Percentiles rank a stretch among this genome's conserved stretches.
phyloP scores from a whole-genome alignment of 1,140 invertebrate genomes.

The Steinernema feltiae region DNA sequence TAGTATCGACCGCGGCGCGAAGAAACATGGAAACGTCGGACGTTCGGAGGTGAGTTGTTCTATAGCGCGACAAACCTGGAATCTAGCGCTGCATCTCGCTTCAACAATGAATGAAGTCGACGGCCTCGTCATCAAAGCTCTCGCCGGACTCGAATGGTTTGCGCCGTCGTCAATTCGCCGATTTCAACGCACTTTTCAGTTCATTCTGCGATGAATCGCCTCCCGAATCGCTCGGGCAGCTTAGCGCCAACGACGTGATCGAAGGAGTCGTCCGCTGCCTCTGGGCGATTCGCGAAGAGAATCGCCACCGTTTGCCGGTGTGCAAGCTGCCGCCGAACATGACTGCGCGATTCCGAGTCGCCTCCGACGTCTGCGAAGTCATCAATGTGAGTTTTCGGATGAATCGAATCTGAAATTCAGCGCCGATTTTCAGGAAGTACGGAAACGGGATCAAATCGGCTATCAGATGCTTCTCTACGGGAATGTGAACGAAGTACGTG shows the following conservation, averaged over 20 bases:
- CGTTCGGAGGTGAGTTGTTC: not conserved
- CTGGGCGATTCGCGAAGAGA: not conserved
- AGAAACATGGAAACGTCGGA: not conserved
- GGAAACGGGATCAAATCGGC: not conserved
- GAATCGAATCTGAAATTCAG: not conserved
- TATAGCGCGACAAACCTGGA: not conserved
- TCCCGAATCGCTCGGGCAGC: not conserved
- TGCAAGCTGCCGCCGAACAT: not conserved
- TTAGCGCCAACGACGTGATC: not conserved
- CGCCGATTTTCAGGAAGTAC: not conserved
- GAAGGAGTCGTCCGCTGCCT: not conserved
- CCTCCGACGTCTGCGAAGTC: not conserved
- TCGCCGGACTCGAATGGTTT: not conserved
- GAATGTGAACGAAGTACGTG: not conserved
- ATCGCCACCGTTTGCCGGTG: not conserved
- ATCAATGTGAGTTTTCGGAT: not conserved
- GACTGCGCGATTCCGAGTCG: not conserved
- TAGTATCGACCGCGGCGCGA: no score
- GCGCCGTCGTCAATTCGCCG: not conserved
- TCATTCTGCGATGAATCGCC: not conserved
- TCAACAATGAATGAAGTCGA: conserved; percentile 2
- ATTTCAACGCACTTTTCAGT: not conserved
- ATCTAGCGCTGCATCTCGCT: not conserved
- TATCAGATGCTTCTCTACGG: conserved; percentile 10
- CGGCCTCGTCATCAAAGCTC: not conserved